A percentile compares a stretch with the other conserved stretches of the same genome.
phyloP scores from a whole-genome alignment of 2,888 invertebrate genomes.

The Drosophila falleni region DNA sequence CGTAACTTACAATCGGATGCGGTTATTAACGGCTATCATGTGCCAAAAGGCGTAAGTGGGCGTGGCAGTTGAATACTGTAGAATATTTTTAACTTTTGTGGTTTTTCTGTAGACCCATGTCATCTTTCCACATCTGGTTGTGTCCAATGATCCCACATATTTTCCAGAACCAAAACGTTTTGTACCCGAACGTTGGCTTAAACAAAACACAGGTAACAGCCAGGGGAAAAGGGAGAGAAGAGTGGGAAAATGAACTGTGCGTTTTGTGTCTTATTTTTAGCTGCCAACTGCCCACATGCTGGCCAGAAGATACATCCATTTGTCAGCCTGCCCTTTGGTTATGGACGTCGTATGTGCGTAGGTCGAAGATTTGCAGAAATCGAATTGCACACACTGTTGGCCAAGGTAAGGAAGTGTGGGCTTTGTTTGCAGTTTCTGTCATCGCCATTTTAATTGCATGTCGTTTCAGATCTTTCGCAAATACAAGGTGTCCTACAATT shows the following conservation, averaged over 20 bases:
- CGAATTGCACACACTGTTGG: slow-evolving; percentile 90
- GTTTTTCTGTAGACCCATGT: slow-evolving; percentile 88
- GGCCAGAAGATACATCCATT: slow-evolving; percentile 90
- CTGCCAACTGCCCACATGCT: slow-evolving; percentile 81
- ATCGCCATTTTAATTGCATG: slow-evolving; percentile 1
- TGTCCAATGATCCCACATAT: slow-evolving; percentile 90
- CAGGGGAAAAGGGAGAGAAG: neutral
- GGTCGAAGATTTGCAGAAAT: slow-evolving; percentile 93
- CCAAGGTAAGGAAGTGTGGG: slow-evolving; percentile 87
- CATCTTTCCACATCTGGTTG: slow-evolving; percentile 92
- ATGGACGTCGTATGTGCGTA: slow-evolving; percentile 91
- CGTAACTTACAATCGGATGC: slow-evolving; percentile 91
- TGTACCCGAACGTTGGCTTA: slow-evolving; percentile 92
- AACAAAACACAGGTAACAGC: slow-evolving; percentile 85
- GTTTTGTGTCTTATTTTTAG: slow-evolving; percentile 19
- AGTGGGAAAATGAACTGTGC: neutral
- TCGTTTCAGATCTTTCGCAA: slow-evolving; percentile 89
- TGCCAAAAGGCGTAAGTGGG: slow-evolving; percentile 91
- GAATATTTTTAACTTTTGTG: neutral
- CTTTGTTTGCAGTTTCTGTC: neutral
- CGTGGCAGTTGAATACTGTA: neutral
- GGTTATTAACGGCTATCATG: slow-evolving; percentile 91
- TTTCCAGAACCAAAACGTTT: slow-evolving; percentile 90
- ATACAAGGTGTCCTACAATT: slow-evolving; percentile 89
- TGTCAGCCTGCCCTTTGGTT: slow-evolving; percentile 91